phyloP scores from a whole-genome alignment of 2,797 vertebrate species.

The Acanthopagrus latus region DNA sequence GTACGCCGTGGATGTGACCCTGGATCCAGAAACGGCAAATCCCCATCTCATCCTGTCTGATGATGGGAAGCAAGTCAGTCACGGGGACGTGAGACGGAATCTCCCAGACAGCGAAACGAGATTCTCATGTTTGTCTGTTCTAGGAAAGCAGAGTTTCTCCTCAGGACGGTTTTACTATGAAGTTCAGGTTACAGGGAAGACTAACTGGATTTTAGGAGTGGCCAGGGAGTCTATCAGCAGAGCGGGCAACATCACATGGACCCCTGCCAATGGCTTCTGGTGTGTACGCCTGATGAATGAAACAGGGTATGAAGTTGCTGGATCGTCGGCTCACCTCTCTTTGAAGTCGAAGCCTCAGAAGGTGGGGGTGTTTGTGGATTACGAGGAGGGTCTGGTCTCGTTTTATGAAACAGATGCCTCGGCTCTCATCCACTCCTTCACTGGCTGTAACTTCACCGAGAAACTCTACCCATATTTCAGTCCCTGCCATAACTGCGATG shows the following conservation, averaged over 20 bases:
- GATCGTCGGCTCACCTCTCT: neutral
- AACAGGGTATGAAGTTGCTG: neutral
- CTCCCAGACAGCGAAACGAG: neutral
- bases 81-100: neutral
- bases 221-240: neutral
- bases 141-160: neutral
- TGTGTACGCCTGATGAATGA: neutral
- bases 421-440: neutral
- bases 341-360: constrained; percentile 3
- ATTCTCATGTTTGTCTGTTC: neutral
- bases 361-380: constrained; percentile 28
- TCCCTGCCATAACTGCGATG: neutral
- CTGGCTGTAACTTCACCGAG: neutral
- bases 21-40: no score
- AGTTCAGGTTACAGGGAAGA: constrained; percentile 8
- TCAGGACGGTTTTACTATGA: constrained; percentile 3
- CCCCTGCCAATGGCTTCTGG: constrained; percentile 13
- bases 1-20: no score
- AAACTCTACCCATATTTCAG: constrained; percentile 23
- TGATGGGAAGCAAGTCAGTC: neutral
- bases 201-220: constrained; percentile 5
- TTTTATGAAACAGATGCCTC: neutral
- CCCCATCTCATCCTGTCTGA: no score
- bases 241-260: neutral
- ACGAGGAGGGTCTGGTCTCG: neutral